Conservation (phyloP, 1,140 invertebrate genomes). For the Gryon sp. region DNA sequence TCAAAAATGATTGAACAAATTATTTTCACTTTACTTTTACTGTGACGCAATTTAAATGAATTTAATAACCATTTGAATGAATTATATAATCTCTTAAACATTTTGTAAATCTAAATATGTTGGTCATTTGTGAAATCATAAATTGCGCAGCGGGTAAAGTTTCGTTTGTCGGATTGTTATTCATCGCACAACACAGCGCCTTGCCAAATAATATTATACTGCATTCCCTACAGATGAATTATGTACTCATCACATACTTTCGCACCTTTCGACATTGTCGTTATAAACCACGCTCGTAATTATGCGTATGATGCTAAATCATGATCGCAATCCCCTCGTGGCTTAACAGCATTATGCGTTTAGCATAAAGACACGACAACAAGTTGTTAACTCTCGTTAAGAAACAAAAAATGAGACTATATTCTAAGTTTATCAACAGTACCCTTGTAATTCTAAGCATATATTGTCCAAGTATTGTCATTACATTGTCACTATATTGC, state of each 20-base stretch:
- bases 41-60: too few relatives aligned
- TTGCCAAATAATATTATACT: slow-evolving; percentile 43
- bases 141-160: slow-evolving; percentile 15
- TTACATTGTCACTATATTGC: too few relatives aligned
- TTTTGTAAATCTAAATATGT: too few relatives aligned
- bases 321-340: slow-evolving; percentile 29
- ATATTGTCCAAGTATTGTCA: too few relatives aligned
- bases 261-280: slow-evolving; percentile 10
- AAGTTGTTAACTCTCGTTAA: too few relatives aligned
- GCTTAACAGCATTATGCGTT: slow-evolving; percentile 34
- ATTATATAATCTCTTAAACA: too few relatives aligned
- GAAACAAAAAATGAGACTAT: too few relatives aligned
- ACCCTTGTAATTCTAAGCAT: too few relatives aligned
- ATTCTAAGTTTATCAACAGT: too few relatives aligned
- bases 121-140: slow-evolving; percentile 12
- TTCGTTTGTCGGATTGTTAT: slow-evolving; percentile 44
- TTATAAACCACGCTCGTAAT: slow-evolving; percentile 27
- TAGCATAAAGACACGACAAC: slow-evolving; percentile 33
- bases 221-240: slow-evolving; percentile 40
- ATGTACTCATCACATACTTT: slow-evolving; percentile 50
- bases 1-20: too few relatives aligned
- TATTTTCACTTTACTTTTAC: too few relatives aligned
- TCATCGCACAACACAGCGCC: slow-evolving; percentile 26
- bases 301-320: slow-evolving; percentile 43
- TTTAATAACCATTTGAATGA: too few relatives aligned